Base-by-base conservation (phyloP, 2,888 invertebrate genomes). In the Polylopha cassiicola region DNA sequence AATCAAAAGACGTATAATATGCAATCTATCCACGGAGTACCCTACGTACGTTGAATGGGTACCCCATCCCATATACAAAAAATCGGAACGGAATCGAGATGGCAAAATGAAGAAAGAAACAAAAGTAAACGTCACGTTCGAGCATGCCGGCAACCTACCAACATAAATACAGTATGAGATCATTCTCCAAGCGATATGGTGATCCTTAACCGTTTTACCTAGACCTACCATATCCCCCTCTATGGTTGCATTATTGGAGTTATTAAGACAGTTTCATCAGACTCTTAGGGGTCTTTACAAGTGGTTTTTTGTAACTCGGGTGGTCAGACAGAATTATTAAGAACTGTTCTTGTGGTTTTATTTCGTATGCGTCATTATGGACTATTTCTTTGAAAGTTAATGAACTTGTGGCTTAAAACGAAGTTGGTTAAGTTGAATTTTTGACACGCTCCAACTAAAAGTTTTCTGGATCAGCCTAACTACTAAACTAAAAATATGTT, bases 161-260 rank as follows among this genome's bases (percentile, higher is more conserved):
- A 50, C 53, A 52, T 50, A 55, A 58, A 59, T 53, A 55, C 48
- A 55, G 47, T 48, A 54, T 65, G 61, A 64, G 57, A 56, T 62
- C 60, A 62, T 54, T 43, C 44, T 30, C 29, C 33, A 38, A 34
- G 31, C 37, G 16, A 34, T 27, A 37, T 18, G 21, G 26, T n/a
- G 26, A 28, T 20, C 4, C 13, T n/a, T 8, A 22, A 44, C 50
- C 46, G 46, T 14, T 31, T 17, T 31, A 36, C 6, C 1, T n/a
- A 26, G 47, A 36, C 9, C 47, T 42, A 15, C 23, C 30, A 4
- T n/a, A 10, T 14, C 9, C 14, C 14, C 9, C 8, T 5, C n/a
- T 14, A 8, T 16, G 23, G n/a, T n/a, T 9, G 13, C 8, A 20
- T 5, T 23, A 32, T 31, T 10, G 11, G 20, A 23, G 8, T 10